Percentiles rank a stretch among this genome's conserved stretches.
Evolutionary conservation across 2,888 invertebrate species (phyloP).

Genomic region (Gari tellinella): DNA sequence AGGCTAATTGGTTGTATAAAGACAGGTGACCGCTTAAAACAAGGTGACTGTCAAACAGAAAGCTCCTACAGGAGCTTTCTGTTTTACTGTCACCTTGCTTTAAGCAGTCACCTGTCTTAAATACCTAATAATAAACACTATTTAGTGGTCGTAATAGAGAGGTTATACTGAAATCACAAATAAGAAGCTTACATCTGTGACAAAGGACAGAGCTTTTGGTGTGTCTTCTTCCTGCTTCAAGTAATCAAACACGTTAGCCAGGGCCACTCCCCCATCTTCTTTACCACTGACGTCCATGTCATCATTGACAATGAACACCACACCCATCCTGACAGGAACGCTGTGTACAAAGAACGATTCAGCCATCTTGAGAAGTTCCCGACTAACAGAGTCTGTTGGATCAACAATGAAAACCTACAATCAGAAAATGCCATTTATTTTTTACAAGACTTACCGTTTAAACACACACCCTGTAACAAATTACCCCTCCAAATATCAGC

Average conservation of each 20-base stretch:
- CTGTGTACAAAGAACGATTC: conserved; percentile 96
- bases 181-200: conserved; percentile 93
- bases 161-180: background rate
- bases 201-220: conserved; percentile 91
- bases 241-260: conserved; percentile 95
- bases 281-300: conserved; percentile 87
- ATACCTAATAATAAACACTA: no score
- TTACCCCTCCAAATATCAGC: no score
- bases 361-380: conserved; percentile 92
- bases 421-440: no score
- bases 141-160: no score
- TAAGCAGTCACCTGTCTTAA: no score
- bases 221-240: conserved; percentile 90
- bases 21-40: no score
- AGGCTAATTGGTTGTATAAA: no score
- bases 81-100: no score
- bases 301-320: conserved; percentile 89
- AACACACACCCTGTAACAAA: no score
- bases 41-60: no score
- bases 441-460: no score
- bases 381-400: conserved; percentile 89
- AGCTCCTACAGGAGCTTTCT: no score
- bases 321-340: conserved; percentile 92
- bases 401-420: conserved; percentile 92
- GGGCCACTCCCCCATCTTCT: conserved; percentile 91